phyloP scores from a whole-genome alignment of 2,113 vertebrate genomes.

The Oenanthe melanoleuca region DNA sequence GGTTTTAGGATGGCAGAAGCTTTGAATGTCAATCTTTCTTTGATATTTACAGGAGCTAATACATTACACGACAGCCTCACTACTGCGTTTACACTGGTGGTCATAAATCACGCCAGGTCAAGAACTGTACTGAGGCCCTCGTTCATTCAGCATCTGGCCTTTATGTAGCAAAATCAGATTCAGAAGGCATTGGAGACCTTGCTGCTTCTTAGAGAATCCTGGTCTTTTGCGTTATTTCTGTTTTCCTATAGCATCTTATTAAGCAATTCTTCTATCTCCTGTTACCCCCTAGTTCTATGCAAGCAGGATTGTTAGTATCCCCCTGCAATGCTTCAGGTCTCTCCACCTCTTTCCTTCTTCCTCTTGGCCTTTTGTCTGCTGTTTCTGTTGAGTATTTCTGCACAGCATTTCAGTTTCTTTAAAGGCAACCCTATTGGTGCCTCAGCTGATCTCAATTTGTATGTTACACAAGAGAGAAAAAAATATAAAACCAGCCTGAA shows the following conservation, averaged over 20 bases:
- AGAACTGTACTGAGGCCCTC: background rate
- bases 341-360: background rate
- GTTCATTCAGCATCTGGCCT: background rate
- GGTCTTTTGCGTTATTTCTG: background rate
- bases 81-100: background rate
- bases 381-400: background rate
- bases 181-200: background rate
- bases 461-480: background rate
- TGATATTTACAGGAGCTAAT: slow-evolving; percentile 34
- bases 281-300: background rate
- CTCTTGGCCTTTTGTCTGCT: background rate
- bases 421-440: background rate
- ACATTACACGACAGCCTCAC: background rate
- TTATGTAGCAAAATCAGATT: background rate
- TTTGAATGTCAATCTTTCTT: slow-evolving; percentile 18
- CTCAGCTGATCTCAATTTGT: slow-evolving; percentile 56
- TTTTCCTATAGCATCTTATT: background rate
- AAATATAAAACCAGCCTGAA: background rate
- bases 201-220: background rate
- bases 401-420: background rate
- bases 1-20: background rate
- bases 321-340: background rate
- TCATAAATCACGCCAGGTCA: background rate
- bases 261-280: background rate
- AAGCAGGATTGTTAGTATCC: background rate